Base-by-base conservation (phyloP, 2,888 invertebrate genomes). In the Zootermopsis nevadensis region DNA sequence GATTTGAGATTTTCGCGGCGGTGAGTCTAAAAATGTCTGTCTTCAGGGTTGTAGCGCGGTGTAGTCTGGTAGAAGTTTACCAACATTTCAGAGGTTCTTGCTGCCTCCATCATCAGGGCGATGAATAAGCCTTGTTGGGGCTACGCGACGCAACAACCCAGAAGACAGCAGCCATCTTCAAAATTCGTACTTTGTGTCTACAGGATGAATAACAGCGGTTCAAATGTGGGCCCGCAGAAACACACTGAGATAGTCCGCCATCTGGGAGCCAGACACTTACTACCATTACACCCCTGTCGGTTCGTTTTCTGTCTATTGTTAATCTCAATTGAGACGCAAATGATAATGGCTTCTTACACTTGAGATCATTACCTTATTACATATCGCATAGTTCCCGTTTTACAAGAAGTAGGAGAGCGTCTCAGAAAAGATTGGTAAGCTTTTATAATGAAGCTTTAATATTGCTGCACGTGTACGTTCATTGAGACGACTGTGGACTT, bases 401-500 rank as follows among this genome's bases (percentile, higher is more conserved):
- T n/a, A 60, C 10, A 60, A 60, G 27, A n/a, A n/a, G n/a, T 60
- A 7, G 22, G 0, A 60, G 27, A 60, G 8, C 8, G 27, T 8
- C n/a, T 6, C 12, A 27, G 42, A 42, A 48, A 74, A 27, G 76
- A 76, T 42, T 76, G 76, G 33, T 42, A 15, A 27, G 74, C 1
- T 60, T 81, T 82, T 72, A 24, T 79, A 69, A 77, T 83, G 69
- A 83, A 83, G 72, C 35, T 83, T 80, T 55, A 80, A 80, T 72
- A 67, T 67, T 42, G 67, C 60, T 19, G n/a, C 66, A 79, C 35
- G 79, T 27, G 12, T 79, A 66, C 33, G 79, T 60, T 79, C 60
- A 33, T 79, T 66, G 31, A 60, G 27, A 33, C 33, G 66, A 19
- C 33, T 79, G 83, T 67, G 80, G 74, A 83, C 80, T 55, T 72